These are phyloP conservation scores for Siphlonurus alternatus DNA, from an alignment of 2,888 invertebrate genomes.

Conservation along the genomic window DNA sequence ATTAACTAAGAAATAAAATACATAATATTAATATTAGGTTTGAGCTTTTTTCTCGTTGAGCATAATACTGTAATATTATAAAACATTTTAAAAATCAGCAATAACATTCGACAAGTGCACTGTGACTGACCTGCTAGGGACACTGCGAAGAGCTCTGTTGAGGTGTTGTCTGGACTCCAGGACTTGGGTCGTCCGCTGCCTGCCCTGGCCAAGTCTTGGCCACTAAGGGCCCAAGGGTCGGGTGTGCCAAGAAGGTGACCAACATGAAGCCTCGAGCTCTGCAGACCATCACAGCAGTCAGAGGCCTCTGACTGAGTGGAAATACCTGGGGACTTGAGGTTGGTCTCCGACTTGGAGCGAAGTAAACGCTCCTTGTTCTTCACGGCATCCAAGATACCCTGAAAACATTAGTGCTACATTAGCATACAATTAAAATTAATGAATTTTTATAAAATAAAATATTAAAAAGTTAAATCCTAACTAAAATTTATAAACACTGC, in stretches of 20 bases:
- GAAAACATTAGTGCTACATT: slow-evolving; percentile 20
- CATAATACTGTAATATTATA: too few relatives aligned
- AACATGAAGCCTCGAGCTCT: slow-evolving; percentile 16
- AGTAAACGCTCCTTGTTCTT: slow-evolving; percentile 86
- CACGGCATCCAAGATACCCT: slow-evolving; percentile 92
- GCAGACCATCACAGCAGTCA: slow-evolving; percentile 22
- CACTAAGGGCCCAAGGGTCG: slow-evolving; percentile 20
- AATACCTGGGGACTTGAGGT: slow-evolving; percentile 47
- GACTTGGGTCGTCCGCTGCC: slow-evolving; percentile 41
- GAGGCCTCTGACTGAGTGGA: slow-evolving; percentile 10
- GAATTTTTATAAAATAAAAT: too few relatives aligned
- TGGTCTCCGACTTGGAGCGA: slow-evolving; percentile 85
- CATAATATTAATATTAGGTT: too few relatives aligned
- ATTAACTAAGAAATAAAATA: too few relatives aligned
- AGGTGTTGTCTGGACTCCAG: slow-evolving; percentile 55
- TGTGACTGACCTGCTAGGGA: slow-evolving; percentile 22
- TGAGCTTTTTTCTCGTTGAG: too few relatives aligned
- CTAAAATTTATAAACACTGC: too few relatives aligned
- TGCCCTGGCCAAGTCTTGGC: slow-evolving; percentile 27
- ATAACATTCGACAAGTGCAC: too few relatives aligned
- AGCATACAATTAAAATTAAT: not conserved
- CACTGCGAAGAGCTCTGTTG: slow-evolving; percentile 32
- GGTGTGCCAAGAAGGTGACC: slow-evolving; percentile 10
- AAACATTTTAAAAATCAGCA: too few relatives aligned
- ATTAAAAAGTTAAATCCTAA: too few relatives aligned